Evolutionary conservation across 2,797 vertebrate genomes (phyloP).

Genomic region (Falco concolor): DNA sequence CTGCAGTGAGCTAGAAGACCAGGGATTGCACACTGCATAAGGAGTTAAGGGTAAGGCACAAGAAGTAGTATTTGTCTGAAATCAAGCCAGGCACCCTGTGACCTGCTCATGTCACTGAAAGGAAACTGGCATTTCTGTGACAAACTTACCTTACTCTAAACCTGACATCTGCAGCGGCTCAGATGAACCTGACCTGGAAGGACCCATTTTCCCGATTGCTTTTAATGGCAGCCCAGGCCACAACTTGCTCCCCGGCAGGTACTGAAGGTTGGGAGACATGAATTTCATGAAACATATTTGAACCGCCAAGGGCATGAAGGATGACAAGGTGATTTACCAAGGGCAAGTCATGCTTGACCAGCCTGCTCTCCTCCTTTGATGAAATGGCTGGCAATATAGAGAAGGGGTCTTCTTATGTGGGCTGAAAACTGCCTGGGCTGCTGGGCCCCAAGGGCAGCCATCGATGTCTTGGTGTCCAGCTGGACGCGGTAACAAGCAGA

Average conservation of each 20-base stretch:
- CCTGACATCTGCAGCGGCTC: background rate
- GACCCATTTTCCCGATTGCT: background rate
- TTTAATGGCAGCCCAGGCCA: background rate
- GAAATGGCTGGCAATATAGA: background rate
- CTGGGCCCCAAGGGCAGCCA: background rate
- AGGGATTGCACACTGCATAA: too few relatives aligned
- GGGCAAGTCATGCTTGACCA: background rate
- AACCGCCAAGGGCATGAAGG: background rate
- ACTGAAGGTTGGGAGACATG: background rate
- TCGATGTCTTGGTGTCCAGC: background rate
- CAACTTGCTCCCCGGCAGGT: background rate
- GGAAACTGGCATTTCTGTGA: background rate
- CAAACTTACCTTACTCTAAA: background rate
- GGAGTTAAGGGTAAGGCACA: background rate
- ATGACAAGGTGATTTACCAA: background rate
- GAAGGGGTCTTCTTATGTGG: background rate
- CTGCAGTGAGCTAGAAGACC: background rate
- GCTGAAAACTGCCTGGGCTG: background rate
- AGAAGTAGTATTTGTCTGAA: background rate
- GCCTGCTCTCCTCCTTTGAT: background rate
- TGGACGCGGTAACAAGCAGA: background rate
- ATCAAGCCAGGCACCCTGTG: accelerated
- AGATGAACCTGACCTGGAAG: background rate
- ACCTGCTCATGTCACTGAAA: background rate
- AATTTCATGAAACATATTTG: background rate